A percentile compares a stretch with the other conserved stretches of the same genome.
phyloP scores from a whole-genome alignment of 2,888 invertebrate species.

The Phaedon cochleariae region DNA sequence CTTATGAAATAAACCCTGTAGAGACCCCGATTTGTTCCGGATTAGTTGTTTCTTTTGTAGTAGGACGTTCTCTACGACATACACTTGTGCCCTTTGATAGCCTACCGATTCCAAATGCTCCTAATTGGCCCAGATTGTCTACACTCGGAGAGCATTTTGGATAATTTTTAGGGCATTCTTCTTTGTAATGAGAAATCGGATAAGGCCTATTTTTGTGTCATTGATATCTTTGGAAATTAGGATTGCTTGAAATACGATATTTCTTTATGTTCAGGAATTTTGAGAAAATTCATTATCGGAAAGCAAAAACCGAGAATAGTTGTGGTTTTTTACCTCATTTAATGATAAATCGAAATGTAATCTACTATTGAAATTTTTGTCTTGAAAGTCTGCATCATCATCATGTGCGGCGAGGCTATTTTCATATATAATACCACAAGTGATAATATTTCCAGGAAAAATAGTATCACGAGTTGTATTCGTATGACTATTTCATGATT shows the following conservation, averaged over 20 bases:
- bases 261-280: no score
- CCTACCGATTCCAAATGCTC: slow-evolving; percentile 8
- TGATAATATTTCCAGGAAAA: no score
- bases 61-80: slow-evolving; percentile 13
- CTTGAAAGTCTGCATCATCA: no score
- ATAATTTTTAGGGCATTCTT: neutral
- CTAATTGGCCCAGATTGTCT: slow-evolving; percentile 28
- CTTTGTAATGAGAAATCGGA: slow-evolving; percentile 4
- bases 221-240: slow-evolving; percentile 2
- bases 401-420: no score
- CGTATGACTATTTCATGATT: no score
- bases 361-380: no score
- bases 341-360: no score
- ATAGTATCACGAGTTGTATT: no score
- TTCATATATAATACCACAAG: no score
- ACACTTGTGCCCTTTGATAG: slow-evolving; percentile 26
- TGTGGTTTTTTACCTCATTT: no score
- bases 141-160: neutral
- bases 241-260: neutral
- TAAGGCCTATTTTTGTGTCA: slow-evolving; percentile 8
- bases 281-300: no score
- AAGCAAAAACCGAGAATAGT: no score
- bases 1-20: slow-evolving; percentile 44
- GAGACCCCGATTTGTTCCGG: slow-evolving; percentile 46
- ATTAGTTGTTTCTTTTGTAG: slow-evolving; percentile 36